Conservation (phyloP, 2,888 invertebrate species). For the Halictus quadricinctus region DNA sequence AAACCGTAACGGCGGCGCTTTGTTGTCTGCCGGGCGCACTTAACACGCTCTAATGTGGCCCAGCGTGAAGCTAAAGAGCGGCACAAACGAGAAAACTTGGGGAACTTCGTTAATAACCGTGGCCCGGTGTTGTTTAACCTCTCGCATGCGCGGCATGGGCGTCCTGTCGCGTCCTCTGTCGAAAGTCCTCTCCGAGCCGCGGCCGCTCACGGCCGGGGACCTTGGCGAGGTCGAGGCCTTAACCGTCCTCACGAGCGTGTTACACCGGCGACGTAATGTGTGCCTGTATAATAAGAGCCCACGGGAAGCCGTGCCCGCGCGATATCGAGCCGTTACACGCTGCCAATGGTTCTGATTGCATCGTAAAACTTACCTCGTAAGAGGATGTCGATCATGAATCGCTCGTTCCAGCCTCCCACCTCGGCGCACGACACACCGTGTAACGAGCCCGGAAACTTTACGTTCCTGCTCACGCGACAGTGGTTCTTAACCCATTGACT, state of each 20-base stretch:
- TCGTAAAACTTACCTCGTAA: conserved; percentile 62
- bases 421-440: conserved; percentile 5
- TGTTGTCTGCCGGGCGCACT: conserved; percentile 19
- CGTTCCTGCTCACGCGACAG: not conserved
- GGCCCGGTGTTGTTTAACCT: conserved; percentile 57
- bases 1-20: conserved; percentile 24
- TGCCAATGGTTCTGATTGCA: conserved; percentile 55
- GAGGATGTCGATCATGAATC: conserved; percentile 63
- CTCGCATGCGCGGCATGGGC: conserved; percentile 1
- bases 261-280: conserved; percentile 52
- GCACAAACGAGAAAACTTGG: conserved; percentile 66
- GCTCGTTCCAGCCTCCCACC: conserved; percentile 18
- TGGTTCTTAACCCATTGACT: not conserved
- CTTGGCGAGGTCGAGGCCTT: conserved; percentile 26
- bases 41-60: conserved; percentile 43
- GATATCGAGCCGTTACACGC: conserved; percentile 51
- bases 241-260: conserved; percentile 54
- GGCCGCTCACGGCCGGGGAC: not conserved
- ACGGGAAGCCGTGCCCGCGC: conserved; percentile 15
- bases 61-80: conserved; percentile 43
- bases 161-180: not conserved
- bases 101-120: conserved; percentile 64
- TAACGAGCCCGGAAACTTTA: conserved; percentile 36
- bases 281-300: conserved; percentile 37
- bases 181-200: not conserved